phyloP scores from a whole-genome alignment of 2,797 vertebrate species.

The Scolopax bukidnonensis region DNA sequence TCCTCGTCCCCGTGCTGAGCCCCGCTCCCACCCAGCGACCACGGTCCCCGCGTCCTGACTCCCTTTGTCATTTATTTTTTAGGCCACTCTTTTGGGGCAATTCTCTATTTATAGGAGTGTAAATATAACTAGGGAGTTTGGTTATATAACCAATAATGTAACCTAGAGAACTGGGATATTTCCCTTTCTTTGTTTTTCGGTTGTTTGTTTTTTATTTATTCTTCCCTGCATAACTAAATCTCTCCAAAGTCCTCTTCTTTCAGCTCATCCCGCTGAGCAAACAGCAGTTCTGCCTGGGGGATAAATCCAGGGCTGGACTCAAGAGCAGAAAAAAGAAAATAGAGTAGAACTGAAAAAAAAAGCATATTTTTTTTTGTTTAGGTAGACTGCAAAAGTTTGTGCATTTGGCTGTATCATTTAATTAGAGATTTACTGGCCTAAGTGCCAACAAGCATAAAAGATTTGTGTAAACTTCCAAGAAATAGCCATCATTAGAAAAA shows the following conservation, averaged over 20 bases:
- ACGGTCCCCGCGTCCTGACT: background rate
- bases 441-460: background rate
- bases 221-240: background rate
- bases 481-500: constrained; percentile 12
- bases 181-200: background rate
- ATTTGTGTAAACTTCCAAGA: background rate
- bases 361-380: background rate
- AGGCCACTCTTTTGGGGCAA: background rate
- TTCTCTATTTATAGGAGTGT: constrained; percentile 52
- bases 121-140: constrained; percentile 15
- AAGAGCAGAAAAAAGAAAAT: background rate
- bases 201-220: background rate
- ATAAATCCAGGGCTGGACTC: constrained; percentile 26
- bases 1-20: constrained; percentile 91
- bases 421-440: background rate
- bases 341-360: background rate
- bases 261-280: constrained; percentile 13
- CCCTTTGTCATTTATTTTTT: background rate
- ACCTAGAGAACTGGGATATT: constrained; percentile 26
- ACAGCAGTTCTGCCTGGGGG: constrained; percentile 35
- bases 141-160: constrained; percentile 31
- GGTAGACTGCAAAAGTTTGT: background rate
- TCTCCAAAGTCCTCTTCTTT: background rate
- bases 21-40: background rate
- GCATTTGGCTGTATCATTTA: background rate